Evolutionary conservation across 2,113 vertebrate species (phyloP), one percentile per base, ranked within the genome.

Genomic region (Noctilio leporinus): DNA sequence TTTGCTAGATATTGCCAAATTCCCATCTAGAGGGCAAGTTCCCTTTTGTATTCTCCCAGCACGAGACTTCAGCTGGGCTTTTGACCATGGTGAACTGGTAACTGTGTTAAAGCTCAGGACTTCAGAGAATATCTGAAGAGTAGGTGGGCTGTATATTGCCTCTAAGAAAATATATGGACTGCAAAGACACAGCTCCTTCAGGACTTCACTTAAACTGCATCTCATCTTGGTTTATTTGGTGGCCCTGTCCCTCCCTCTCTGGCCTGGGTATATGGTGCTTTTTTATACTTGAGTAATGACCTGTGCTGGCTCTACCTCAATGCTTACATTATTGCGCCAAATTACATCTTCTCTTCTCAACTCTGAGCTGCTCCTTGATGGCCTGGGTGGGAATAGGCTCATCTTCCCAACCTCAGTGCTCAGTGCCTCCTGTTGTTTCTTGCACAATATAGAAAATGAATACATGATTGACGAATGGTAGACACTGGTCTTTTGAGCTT

Each of bases 241-340:
- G 22, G 19, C 11, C 10, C 35, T 7, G 10, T 69, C 26, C 3
- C 2, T 72, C 15, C 17, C n/a, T 62, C 4, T 20, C 19, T 10
- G 33, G 5, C 24, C 49, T 62, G 33, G 38, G 28, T 55, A 14
- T 3, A 28, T 22, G 43, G 11, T 11, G 78, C 28, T 49, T 8
- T 19, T 89, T 80, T 20, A 20, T 7, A 15, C 10, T 70, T 80
- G 4, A 28, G 1, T 51, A 38, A 28, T 53, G 72, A 80, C 5
- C 28, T 77, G 19, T 47, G 43, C 30, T 84, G 78, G 26, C n/a
- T 91, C 69, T 84, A 22, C 7, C 14, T 7, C 9, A 75, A n/a
- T n/a, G 4, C 24, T 30, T 38, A 1, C 16, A 4, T 28, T n/a
- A 5, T 7, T 35, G 2, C 10, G 9, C 8, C 16, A 4, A 30